Evolutionary conservation across 2,113 vertebrate species (phyloP).

Genomic region (Callipepla californica): DNA sequence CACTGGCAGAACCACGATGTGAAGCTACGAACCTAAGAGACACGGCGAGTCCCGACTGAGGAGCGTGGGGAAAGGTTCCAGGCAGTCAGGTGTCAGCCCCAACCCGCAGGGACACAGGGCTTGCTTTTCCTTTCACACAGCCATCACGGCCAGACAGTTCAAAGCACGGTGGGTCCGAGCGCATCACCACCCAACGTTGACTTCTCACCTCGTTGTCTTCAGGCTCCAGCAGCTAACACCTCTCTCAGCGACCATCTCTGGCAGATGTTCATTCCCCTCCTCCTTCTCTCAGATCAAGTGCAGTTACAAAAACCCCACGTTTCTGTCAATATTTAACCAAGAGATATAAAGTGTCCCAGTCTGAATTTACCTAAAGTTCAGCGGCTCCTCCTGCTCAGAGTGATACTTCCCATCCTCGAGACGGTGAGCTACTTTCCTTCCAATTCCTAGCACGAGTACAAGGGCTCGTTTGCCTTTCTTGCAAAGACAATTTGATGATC

Average conservation of each 20-base stretch:
- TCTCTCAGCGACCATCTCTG: slow-evolving; percentile 50
- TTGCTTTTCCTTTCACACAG: neutral
- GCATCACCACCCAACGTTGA: no score
- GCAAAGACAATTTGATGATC: slow-evolving; percentile 5
- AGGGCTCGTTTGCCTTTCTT: neutral
- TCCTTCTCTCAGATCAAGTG: slow-evolving; percentile 41
- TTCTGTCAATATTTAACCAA: slow-evolving; percentile 29
- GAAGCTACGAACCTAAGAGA: neutral
- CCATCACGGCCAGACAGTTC: neutral
- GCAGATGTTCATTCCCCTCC: slow-evolving; percentile 64
- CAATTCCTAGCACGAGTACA: slow-evolving; percentile 50
- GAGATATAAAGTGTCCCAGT: slow-evolving; percentile 49
- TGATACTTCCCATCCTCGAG: slow-evolving; percentile 19
- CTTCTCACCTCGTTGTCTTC: neutral
- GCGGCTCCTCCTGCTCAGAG: slow-evolving; percentile 26
- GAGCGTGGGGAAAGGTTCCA: neutral
- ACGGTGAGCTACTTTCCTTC: slow-evolving; percentile 17
- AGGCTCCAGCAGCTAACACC: neutral
- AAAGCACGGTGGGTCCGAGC: neutral
- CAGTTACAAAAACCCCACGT: neutral
- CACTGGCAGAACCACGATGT: neutral
- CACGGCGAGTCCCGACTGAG: neutral
- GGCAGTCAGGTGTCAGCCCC: neutral
- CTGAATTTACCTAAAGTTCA: slow-evolving; percentile 65
- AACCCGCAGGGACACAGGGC: neutral